Conservation (phyloP, 1,140 invertebrate species). For the Anastatus disparis region DNA sequence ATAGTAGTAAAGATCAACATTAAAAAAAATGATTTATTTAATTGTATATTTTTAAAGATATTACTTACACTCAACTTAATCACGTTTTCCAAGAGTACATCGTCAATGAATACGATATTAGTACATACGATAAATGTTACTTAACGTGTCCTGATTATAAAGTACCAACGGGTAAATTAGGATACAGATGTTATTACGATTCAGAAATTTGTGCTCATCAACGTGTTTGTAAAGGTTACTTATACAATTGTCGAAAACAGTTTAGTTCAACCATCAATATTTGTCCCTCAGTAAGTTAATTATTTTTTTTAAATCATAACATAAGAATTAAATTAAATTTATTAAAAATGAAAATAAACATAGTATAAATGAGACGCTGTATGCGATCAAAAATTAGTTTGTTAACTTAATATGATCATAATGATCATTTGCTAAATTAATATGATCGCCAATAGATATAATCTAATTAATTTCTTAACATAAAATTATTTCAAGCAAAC, state of each 20-base stretch:
- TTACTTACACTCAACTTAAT: neutral
- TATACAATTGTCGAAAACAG: neutral
- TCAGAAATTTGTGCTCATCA: neutral
- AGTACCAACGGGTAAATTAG: too few relatives aligned
- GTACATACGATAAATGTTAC: neutral
- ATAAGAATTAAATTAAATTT: too few relatives aligned
- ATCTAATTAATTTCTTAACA: too few relatives aligned
- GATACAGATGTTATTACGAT: neutral
- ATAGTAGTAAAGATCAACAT: too few relatives aligned
- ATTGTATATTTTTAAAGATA: neutral
- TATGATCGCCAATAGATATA: too few relatives aligned
- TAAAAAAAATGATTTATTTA: neutral
- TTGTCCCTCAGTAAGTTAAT: neutral
- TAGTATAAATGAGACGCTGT: too few relatives aligned
- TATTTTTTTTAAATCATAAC: neutral
- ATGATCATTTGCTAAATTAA: too few relatives aligned
- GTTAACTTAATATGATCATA: too few relatives aligned
- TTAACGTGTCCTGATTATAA: neutral
- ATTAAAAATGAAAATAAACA: too few relatives aligned
- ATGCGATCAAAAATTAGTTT: too few relatives aligned
- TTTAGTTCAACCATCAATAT: neutral
- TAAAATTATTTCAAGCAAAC: too few relatives aligned
- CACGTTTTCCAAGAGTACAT: neutral
- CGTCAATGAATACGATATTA: slow-evolving; percentile 3
- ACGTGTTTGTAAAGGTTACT: neutral